Evolutionary conservation across 2,888 invertebrate species (phyloP), one percentile per base, ranked within the genome.

Genomic region (Limnephilus rhombicus): DNA sequence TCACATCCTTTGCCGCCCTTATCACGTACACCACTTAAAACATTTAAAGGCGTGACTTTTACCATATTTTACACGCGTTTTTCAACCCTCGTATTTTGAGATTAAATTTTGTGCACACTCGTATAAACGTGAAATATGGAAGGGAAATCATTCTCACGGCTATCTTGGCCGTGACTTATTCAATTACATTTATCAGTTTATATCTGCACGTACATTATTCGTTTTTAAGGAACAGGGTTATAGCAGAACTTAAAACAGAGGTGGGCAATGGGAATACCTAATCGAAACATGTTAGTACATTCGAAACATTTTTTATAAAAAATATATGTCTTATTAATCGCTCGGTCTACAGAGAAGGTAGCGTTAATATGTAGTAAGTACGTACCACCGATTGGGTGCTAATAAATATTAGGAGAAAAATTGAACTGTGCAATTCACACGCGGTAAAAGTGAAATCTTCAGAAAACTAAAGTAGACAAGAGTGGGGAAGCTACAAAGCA

Each of bases 11-110:
- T 1, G 11, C 24, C 37, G 15, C 80, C 88, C 41, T 89, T 80
- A 89, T 89, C 88, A 89, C 88, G 88, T 89, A 68, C 88, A 41
- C 88, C 88, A 89, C 88, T 89, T 89, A 80, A 29, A 89, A 37
- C 88, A 80, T 80, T 80, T 37, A 80, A 80, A 89, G 13, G 80
- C 88, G 80, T 87, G 87, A 80, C 88, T 89, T 80, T 80, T 18
- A 80, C 68, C 68, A 80, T 89, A 80, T 89, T 89, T 80, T 80
- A 41, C 41, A 18, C 34, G 34, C n/a, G 18, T 85, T 85, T 85
- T 85, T 37, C 41, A 41, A 85, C 34, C 34, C 37, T 85, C 85
- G 37, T n/a, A 41, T 41, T 68, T 68, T 68, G 68, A 24, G 68
- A 68, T 68, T 68, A 24, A 68, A 68, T n/a, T 68, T 24, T 68